Evolutionary conservation across 1,140 invertebrate species (phyloP), one percentile per base, ranked within the genome.

Genomic region (Papilio polytes): DNA sequence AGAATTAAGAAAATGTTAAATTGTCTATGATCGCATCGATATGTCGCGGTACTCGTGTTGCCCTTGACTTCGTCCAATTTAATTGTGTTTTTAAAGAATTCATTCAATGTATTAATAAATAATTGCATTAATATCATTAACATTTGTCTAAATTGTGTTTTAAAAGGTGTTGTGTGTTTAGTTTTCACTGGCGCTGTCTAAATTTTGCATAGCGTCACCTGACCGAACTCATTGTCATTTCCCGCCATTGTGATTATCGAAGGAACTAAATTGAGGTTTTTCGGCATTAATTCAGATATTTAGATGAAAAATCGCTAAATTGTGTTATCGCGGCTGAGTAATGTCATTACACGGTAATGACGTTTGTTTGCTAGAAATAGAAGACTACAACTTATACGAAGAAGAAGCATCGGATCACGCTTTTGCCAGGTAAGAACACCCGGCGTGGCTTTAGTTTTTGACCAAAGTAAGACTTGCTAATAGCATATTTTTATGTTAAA

Each of bases 281-380:
- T 86, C 66, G 81, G 74, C 80, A 87, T 86, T 83, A 83, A 80
- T 87, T 86, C 82, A 83, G 85, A 83, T 85, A 81, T 88, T 88
- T 92, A 88, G 80, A 92, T 94, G 89, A 88, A 85, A 86, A 90
- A 86, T 88, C 82, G 78, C 82, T 91, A 85, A 88, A 88, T 86
- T 78, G 81, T 83, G 85, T 86, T 85, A 87, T 85, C 87, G 87
- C 83, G 88, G 85, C 85, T 87, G 86, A 95, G 94, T 93, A 85
- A 95, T 95, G 94, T 95, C 94, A 92, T 94, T 95, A 91, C 92
- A 93, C 92, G 92, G 93, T 90, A 94, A 94, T 94, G 94, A 94
- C 88, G 93, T 94, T 85, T 94, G 94, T 91, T 92, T 92, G 87
- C 85, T 95, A 92, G 94, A 95, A 93, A 91, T 95, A 88, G 94